Evolutionary conservation across 2,888 invertebrate genomes (phyloP).

Genomic region (Folsomia candida): DNA sequence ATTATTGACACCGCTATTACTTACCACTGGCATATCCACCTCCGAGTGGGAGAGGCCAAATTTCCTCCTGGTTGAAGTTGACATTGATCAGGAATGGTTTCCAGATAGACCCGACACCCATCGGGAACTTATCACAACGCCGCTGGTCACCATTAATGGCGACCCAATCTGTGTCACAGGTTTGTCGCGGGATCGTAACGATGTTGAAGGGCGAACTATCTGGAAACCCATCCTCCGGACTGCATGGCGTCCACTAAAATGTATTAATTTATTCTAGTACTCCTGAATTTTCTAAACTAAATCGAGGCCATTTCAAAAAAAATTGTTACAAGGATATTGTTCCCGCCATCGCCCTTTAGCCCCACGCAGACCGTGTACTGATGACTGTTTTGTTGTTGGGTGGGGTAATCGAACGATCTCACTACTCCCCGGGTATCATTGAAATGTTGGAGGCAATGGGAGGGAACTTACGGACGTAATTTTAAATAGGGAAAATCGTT

Average conservation of each 20-base stretch:
- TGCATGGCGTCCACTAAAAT: conserved; percentile 26
- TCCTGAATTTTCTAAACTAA: not conserved
- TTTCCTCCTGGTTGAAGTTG: too few species aligned
- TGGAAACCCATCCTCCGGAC: not conserved
- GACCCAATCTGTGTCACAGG: conserved; percentile 30
- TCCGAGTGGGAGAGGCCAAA: too few species aligned
- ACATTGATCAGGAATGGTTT: conserved; percentile 27
- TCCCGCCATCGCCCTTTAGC: conserved; percentile 8
- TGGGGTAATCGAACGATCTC: conserved; percentile 34
- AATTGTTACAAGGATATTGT: too few species aligned
- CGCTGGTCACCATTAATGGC: conserved; percentile 25
- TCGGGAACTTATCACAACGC: conserved; percentile 16
- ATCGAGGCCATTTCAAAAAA: too few species aligned
- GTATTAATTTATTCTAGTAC: too few species aligned
- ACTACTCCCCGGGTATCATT: conserved; percentile 16
- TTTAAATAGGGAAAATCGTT: too few species aligned
- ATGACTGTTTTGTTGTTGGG: conserved; percentile 34
- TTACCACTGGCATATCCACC: too few species aligned
- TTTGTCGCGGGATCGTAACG: conserved; percentile 5
- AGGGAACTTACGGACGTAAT: too few species aligned
- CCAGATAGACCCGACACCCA: conserved; percentile 6
- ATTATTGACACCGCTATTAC: too few species aligned
- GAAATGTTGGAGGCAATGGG: conserved; percentile 36
- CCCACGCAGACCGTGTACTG: conserved; percentile 35
- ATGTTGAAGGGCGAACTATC: conserved; percentile 13